Percentiles rank a stretch among this genome's conserved stretches.
Evolutionary conservation across 2,888 invertebrate genomes (phyloP).

Genomic region (Lingula anatina): DNA sequence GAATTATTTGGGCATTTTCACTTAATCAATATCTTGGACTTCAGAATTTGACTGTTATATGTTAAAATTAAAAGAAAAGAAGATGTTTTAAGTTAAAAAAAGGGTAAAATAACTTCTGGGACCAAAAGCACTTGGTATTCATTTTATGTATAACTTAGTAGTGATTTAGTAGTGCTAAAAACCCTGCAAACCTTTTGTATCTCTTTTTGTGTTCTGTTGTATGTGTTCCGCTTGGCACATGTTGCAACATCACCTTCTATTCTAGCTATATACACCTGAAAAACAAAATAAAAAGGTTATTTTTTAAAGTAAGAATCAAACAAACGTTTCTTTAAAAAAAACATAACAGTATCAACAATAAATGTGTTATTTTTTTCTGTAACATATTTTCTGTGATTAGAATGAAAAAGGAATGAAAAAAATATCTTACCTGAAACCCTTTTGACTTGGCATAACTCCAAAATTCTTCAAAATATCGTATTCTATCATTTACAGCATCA

Average conservation of each 20-base stretch:
- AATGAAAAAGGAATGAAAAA: too few relatives aligned
- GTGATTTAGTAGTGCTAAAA: too few relatives aligned
- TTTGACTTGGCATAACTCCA: conserved; percentile 74
- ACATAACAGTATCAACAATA: conserved; percentile 1
- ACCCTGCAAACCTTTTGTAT: conserved; percentile 69
- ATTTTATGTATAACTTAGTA: conserved; percentile 2
- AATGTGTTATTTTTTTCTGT: too few relatives aligned
- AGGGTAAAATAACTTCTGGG: background rate
- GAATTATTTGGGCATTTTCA: too few relatives aligned
- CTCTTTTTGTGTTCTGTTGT: conserved; percentile 72
- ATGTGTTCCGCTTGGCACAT: conserved; percentile 80
- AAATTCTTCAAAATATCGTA: conserved; percentile 73
- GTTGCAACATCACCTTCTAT: conserved; percentile 74
- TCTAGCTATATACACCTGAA: conserved; percentile 84
- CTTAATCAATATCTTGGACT: too few relatives aligned
- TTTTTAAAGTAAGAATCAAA: background rate
- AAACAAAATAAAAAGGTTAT: conserved; percentile 13
- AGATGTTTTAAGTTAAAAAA: too few relatives aligned
- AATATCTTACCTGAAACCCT: conserved; percentile 70
- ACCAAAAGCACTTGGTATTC: background rate
- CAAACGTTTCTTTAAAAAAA: background rate
- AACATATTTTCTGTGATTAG: too few relatives aligned
- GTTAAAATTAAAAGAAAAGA: too few relatives aligned
- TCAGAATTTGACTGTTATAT: too few relatives aligned
- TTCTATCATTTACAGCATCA: conserved; percentile 82